Percentiles rank a stretch among this genome's conserved stretches.
Conservation (phyloP, 2,113 vertebrate genomes). For the Phainopepla nitens region DNA sequence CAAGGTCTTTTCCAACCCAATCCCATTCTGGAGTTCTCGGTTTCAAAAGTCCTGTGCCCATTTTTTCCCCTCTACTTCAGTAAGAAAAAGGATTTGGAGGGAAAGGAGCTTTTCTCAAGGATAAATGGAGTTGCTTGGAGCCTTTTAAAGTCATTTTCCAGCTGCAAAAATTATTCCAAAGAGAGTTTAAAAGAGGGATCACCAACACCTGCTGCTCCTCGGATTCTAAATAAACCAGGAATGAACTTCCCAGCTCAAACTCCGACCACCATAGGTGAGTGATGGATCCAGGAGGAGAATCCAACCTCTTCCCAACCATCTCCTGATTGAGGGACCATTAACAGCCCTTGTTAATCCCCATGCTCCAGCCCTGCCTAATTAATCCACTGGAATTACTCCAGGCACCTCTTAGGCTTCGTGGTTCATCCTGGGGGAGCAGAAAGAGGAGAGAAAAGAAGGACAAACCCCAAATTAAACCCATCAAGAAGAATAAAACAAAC, state of each 20-base stretch:
- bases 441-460: neutral
- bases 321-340: neutral
- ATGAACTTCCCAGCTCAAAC: neutral
- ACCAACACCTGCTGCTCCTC: neutral
- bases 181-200: neutral
- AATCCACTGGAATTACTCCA: neutral
- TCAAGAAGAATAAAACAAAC: neutral
- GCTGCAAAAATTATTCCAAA: neutral
- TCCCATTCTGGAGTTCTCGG: neutral
- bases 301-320: neutral
- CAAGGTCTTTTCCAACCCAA: neutral
- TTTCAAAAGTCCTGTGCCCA: fast-evolving
- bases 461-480: conserved; percentile 7
- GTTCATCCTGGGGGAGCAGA: conserved; percentile 1
- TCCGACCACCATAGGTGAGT: neutral
- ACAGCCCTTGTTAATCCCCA: neutral
- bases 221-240: neutral
- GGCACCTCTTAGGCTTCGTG: neutral
- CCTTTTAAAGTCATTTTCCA: neutral
- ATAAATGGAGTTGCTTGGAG: neutral
- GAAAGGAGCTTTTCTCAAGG: neutral
- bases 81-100: neutral
- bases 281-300: neutral
- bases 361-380: neutral
- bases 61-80: neutral